Base-by-base conservation (phyloP, 53 echinoderm and acorn worm species). In the Zoroaster sp. region DNA sequence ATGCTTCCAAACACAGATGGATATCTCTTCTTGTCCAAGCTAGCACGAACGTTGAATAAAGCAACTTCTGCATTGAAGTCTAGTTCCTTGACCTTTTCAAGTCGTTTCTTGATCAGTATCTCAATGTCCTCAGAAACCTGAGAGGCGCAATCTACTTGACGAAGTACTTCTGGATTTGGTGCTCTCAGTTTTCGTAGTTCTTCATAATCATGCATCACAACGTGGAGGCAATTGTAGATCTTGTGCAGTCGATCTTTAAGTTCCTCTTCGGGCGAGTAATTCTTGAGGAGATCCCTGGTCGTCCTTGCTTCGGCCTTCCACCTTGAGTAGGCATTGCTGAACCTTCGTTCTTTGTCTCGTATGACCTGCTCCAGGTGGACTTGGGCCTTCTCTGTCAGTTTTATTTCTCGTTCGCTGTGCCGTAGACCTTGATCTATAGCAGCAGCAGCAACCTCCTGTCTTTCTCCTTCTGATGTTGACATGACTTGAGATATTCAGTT, bases 281-380 rank as follows among this genome's bases (percentile, higher is more conserved):
- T 78, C 59, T 55, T 78, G 38, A 78, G 78, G 14, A 31, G 35
- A 7, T 47, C 75, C 46, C 75, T 75, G 51, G 51, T 32, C 31
- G 35, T 7, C 33, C 30, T 32, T 30, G 75, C 75, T 49, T 75
- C 43, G n/a, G 47, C 49, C 35, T 75, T 75, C 75, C 75, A 75
- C 17, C 75, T 75, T 28, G 49, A 75, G 75, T 75, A 75, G n/a
- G 75, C 75, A 49, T 47, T 75, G 47, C 32, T 32, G 33, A 75
- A 75, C 75, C 75, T 75, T 47, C 75, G 75, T 75, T 75, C 75
- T 49, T 75, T 75, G 21, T 75, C 75, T 49, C 46, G 47, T 75
- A 75, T 33, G 51, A 15, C 51, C 15, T 75, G 75, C 51, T 75
- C 75, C n/a, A 75, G 12, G 35, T 75, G 31, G 44, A 7, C 28